Conservation (phyloP, 2,888 invertebrate genomes). For the Fragum sueziense region DNA sequence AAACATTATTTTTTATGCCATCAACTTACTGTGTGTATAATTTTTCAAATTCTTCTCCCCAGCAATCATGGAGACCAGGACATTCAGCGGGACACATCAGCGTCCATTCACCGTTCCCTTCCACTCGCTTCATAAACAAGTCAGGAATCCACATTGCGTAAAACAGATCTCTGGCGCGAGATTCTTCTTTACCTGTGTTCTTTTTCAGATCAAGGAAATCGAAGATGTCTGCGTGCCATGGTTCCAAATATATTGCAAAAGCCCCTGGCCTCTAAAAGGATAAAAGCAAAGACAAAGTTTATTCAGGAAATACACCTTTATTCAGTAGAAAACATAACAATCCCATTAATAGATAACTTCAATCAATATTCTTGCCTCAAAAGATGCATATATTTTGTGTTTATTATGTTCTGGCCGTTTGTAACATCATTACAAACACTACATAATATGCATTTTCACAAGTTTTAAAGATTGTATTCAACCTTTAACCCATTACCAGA, state of each 20-base stretch:
- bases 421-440: no score
- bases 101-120: conserved; percentile 93
- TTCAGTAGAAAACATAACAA: no score
- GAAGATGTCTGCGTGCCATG: conserved; percentile 99
- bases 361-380: no score
- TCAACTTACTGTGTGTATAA: conserved; percentile 88
- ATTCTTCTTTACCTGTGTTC: conserved; percentile 97
- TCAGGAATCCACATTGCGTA: conserved; percentile 99
- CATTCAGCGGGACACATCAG: conserved; percentile 98
- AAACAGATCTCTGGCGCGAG: conserved; percentile 96
- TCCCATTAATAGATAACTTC: no score
- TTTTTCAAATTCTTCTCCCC: conserved; percentile 96
- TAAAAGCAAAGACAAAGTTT: background rate
- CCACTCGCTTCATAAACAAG: conserved; percentile 95
- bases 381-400: no score
- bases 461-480: no score
- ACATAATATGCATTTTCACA: no score
- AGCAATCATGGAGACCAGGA: conserved; percentile 94
- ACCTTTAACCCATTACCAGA: no score
- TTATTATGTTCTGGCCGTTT: no score
- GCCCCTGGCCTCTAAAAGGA: conserved; percentile 91
- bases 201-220: conserved; percentile 97
- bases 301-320: no score
- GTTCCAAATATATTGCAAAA: conserved; percentile 98
- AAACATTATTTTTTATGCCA: background rate